These are phyloP conservation scores for Enteromius anoplus DNA, from an alignment of 2,797 vertebrate species.

Conservation along the genomic window DNA sequence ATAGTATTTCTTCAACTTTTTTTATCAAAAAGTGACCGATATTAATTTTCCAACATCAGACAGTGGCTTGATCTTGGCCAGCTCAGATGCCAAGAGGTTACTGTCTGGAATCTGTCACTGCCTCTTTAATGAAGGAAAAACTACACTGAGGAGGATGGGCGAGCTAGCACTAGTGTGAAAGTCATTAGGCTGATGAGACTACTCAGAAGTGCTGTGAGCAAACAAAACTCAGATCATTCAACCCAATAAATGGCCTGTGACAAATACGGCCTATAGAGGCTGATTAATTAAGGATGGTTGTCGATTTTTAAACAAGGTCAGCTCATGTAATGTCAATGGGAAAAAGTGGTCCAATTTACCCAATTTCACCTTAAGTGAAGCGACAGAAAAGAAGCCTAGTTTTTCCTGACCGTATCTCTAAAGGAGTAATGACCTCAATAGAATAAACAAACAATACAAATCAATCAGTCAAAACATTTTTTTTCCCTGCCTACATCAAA, in stretches of 20 bases:
- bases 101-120: constrained; percentile 40
- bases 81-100: constrained; percentile 34
- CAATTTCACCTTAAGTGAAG: background rate
- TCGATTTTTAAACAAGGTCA: background rate
- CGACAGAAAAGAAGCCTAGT: background rate
- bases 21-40: background rate
- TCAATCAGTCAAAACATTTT: background rate
- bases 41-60: background rate
- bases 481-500: background rate
- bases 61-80: background rate
- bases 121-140: constrained; percentile 45
- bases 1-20: background rate
- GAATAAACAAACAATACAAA: background rate
- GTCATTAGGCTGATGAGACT: background rate
- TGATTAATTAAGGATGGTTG: background rate
- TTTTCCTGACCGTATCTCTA: background rate
- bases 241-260: background rate
- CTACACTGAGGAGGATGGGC: background rate
- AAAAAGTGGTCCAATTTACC: background rate
- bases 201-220: background rate
- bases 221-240: constrained; percentile 5
- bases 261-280: background rate
- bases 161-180: constrained; percentile 27
- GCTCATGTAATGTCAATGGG: background rate
- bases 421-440: background rate